phyloP scores from a whole-genome alignment of 2,113 vertebrate genomes.

The Motacilla tschutschensis region DNA sequence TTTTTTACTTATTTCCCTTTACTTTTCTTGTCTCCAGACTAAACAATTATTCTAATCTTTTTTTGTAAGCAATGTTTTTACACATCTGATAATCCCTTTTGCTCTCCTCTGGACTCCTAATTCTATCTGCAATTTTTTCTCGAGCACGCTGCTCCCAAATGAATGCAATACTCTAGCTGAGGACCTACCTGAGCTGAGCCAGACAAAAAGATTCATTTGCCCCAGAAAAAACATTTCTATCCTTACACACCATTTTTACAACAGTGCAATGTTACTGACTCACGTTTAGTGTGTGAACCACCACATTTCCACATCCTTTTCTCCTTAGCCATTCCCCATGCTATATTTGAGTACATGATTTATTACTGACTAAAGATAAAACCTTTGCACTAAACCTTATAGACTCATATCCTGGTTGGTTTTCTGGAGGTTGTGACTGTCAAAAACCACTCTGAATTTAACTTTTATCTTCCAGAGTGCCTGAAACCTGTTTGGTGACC shows the following conservation, averaged over 20 bases:
- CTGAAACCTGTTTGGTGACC: constrained; percentile 7
- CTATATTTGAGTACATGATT: background rate
- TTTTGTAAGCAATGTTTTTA: background rate
- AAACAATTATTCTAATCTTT: background rate
- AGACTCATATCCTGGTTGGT: background rate
- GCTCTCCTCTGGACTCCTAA: background rate
- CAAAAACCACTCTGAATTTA: background rate
- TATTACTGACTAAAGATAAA: background rate
- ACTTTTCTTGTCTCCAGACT: background rate
- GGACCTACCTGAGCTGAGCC: background rate
- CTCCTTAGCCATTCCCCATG: background rate
- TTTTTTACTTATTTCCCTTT: background rate
- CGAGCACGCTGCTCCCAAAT: background rate
- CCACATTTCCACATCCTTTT: background rate
- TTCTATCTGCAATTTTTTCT: background rate
- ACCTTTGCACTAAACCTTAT: background rate
- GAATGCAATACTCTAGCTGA: background rate
- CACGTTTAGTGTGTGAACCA: background rate
- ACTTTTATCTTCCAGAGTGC: background rate
- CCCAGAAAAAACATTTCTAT: background rate
- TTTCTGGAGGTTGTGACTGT: background rate
- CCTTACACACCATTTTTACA: background rate
- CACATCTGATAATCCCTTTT: background rate
- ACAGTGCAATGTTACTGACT: background rate
- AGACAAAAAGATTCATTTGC: background rate